These are phyloP conservation scores for Poecilia gillii DNA, from an alignment of 2,797 vertebrate genomes.

Conservation along the genomic window DNA sequence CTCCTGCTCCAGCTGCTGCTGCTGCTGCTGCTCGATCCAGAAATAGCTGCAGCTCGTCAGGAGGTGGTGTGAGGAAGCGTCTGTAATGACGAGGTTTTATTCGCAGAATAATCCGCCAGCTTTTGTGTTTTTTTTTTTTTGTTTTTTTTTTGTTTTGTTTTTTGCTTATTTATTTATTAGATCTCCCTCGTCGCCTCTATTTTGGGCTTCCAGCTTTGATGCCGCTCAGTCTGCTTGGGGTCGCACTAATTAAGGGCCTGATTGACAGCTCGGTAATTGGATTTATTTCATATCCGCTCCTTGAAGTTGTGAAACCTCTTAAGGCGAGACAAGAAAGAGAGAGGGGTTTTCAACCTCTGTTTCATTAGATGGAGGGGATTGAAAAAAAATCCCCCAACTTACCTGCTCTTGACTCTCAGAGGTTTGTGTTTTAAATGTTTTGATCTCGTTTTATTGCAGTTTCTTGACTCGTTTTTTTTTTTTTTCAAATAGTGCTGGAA, in stretches of 20 bases:
- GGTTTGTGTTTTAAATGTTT: neutral
- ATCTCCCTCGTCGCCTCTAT: conserved; percentile 26
- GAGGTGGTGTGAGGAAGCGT: conserved; percentile 52
- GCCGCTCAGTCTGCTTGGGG: conserved; percentile 60
- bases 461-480: neutral
- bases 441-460: conserved; percentile 36
- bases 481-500: conserved; percentile 25
- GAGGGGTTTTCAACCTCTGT: conserved; percentile 38
- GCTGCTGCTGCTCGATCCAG: conserved; percentile 42
- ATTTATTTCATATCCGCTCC: conserved; percentile 78
- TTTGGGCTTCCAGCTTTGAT: conserved; percentile 57
- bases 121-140: conserved; percentile 14
- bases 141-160: neutral
- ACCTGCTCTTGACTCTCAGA: conserved; percentile 15
- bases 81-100: conserved; percentile 37
- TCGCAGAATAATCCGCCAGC: conserved; percentile 10
- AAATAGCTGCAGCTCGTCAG: conserved; percentile 64
- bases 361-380: conserved; percentile 24
- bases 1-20: conserved; percentile 22
- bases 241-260: conserved; percentile 69
- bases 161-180: neutral
- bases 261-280: conserved; percentile 76
- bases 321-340: conserved; percentile 36
- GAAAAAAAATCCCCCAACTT: conserved; percentile 24
- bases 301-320: conserved; percentile 74